Conservation (phyloP, 2,113 vertebrate genomes). For the Silurus asotus region DNA sequence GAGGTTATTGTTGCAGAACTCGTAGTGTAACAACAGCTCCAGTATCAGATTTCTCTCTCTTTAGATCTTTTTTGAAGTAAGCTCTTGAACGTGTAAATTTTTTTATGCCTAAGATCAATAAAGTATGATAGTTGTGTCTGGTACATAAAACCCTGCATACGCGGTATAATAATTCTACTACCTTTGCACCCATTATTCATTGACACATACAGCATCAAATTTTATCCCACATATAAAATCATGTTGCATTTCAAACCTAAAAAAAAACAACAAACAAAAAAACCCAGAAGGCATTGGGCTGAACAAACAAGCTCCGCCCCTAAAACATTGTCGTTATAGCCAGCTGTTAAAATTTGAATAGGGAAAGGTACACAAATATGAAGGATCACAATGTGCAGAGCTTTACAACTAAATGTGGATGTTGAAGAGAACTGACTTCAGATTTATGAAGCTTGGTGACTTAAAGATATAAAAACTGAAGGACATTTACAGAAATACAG, state of each 20-base stretch:
- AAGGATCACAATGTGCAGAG: background rate
- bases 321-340: background rate
- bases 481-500: too few species aligned
- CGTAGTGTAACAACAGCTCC: background rate
- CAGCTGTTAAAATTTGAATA: constrained; percentile 46
- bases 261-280: background rate
- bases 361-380: constrained; percentile 47
- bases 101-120: background rate
- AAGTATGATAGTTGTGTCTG: background rate
- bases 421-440: background rate
- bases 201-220: background rate
- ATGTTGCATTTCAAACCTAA: background rate
- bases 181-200: background rate
- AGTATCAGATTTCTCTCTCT: background rate
- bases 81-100: background rate
- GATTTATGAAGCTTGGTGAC: too few species aligned
- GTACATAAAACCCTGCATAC: background rate
- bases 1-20: background rate
- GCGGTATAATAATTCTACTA: background rate
- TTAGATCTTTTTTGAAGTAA: background rate
- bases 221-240: background rate
- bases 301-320: background rate
- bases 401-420: background rate
- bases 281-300: background rate
- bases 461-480: background rate